Evolutionary conservation across 2,888 invertebrate species (phyloP), one percentile per base, ranked within the genome.

Genomic region (Mythimna vitellina): DNA sequence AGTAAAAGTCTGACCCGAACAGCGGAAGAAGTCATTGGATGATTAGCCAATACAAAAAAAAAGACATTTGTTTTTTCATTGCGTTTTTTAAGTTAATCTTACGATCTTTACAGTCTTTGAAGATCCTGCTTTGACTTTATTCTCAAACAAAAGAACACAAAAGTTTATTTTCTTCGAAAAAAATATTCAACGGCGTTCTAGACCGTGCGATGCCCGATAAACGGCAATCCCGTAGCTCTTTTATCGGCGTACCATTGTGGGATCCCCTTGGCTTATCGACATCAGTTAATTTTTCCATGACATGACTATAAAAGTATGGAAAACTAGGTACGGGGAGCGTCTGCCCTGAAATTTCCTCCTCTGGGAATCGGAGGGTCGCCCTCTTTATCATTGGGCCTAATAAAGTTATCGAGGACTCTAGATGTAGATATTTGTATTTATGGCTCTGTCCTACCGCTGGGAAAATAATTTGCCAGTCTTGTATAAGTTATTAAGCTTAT

Each of bases 201-300:
- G 57, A 22, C 12, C 3, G 32, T 42, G 22, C 51, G 49, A 25
- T 46, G 22, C 9, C 56, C 29, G 56, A 65, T 65, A 80, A 62
- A 65, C 32, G 61, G 51, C 61, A 56, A 51, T 80, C 61, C 60
- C 65, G 56, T 46, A 20, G 65, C 29, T 35, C 12, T 65, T 80
- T 74, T 75, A 79, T 75, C 42, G 75, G 17, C 61, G 57, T 61
- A 29, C 54, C 51, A 46, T 74, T 72, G 49, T 29, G 32, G 54
- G 22, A 32, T 38, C 32, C 81, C 60, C 29, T 65, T 38, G 38
- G 46, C 51, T 65, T 81, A 69, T 69, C 81, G 46, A 35, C 61
- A 62, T 81, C 60, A 76, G 61, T 81, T 60, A 51, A 61, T 76
- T 76, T 63, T 65, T 61, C 65, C 64, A 76, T 76, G 64, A 81